These are phyloP conservation scores for Poeciliopsis gracilis DNA, from an alignment of 2,797 vertebrate species.

Conservation along the genomic window DNA sequence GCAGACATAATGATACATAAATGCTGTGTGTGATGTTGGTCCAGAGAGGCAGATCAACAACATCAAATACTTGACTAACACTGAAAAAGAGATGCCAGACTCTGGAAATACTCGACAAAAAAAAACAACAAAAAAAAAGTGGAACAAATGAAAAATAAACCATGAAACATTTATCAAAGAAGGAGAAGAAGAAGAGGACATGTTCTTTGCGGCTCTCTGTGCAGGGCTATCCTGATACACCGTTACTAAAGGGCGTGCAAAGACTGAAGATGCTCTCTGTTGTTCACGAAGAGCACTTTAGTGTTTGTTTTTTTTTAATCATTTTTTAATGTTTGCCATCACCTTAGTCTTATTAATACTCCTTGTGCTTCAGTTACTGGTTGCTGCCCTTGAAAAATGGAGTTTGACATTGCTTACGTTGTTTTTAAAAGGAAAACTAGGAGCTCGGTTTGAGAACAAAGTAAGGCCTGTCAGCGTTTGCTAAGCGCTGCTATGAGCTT, in stretches of 20 bases:
- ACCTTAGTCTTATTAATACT: slow-evolving; percentile 51
- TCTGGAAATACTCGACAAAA: slow-evolving; percentile 28
- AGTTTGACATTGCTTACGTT: slow-evolving; percentile 50
- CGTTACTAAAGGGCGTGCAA: slow-evolving; percentile 6
- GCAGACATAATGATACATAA: slow-evolving; percentile 65
- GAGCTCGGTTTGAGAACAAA: background rate
- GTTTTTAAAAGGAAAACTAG: background rate
- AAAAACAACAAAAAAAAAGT: background rate
- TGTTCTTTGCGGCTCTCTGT: slow-evolving; percentile 35
- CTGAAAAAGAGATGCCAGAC: slow-evolving; percentile 25
- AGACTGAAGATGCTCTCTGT: slow-evolving; percentile 25
- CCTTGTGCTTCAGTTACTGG: slow-evolving; percentile 54
- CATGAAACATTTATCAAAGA: slow-evolving; percentile 71
- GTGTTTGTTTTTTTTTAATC: background rate
- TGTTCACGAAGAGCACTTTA: slow-evolving; percentile 1
- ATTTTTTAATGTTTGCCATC: slow-evolving; percentile 47
- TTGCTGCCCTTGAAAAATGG: slow-evolving; percentile 61
- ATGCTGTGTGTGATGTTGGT: slow-evolving; percentile 55
- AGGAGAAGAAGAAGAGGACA: slow-evolving; percentile 12
- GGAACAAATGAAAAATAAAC: slow-evolving; percentile 43
- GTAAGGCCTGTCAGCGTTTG: background rate
- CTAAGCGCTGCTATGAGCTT: background rate
- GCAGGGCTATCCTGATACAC: slow-evolving; percentile 39
- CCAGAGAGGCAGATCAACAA: slow-evolving; percentile 49
- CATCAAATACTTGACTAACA: slow-evolving; percentile 56